Base-by-base conservation (phyloP, 2,888 invertebrate genomes). In the Lepidocyrtinus sp. region DNA sequence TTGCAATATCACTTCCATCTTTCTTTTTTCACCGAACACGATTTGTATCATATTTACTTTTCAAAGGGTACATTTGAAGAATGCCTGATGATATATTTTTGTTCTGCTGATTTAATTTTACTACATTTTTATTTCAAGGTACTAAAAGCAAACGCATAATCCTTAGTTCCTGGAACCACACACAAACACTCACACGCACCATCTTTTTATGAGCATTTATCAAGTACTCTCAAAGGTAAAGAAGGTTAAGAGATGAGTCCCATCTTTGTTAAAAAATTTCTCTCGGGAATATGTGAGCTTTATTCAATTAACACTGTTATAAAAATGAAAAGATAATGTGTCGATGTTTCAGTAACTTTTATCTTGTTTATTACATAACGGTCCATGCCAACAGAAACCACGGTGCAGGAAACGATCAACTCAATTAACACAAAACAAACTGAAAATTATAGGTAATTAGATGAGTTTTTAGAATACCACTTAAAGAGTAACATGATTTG, bases 71-170 rank as follows among this genome's bases (percentile, higher is more conserved):
- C n/a, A n/a, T n/a, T n/a, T n/a, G n/a, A n/a, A n/a, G n/a, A n/a
- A n/a, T n/a, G n/a, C n/a, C n/a, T n/a, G n/a, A n/a, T n/a, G n/a
- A n/a, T n/a, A n/a, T n/a, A n/a, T n/a, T n/a, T n/a, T n/a, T n/a
- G n/a, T n/a, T n/a, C n/a, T n/a, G n/a, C n/a, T n/a, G n/a, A n/a
- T n/a, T n/a, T n/a, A n/a, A n/a, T n/a, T n/a, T n/a, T n/a, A n/a
- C n/a, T n/a, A n/a, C 61, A 21, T 19, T 59, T 67, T 65, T 75
- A 70, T 70, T 70, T 64, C 64, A 76, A 5, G 69, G 15, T 76
- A 64, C 76, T 76, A 76, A 70, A 76, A 76, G 64, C 71, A 61
- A n/a, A 72, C 19, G 46, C 21, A 71, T 62, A 78, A 78, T 67
- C 61, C 62, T 72, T 67, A 21, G 63, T 21, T 50, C 62, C 27